Percentiles rank a stretch among this genome's conserved stretches.
Evolutionary conservation across 2,888 invertebrate species (phyloP).

Genomic region (Sinelater perroti): DNA sequence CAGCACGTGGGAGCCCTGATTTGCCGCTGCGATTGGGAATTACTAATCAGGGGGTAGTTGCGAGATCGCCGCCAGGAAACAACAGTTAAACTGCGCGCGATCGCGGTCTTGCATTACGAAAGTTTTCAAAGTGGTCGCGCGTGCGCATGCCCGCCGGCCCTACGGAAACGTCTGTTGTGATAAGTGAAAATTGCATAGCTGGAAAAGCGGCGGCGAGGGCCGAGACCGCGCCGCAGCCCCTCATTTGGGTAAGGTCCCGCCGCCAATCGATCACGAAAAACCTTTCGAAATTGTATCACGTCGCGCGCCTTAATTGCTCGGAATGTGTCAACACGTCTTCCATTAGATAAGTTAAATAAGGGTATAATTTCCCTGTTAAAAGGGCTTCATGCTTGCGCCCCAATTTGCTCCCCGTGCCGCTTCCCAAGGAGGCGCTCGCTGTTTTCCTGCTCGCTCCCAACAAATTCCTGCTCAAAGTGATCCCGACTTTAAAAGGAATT

Average conservation of each 20-base stretch:
- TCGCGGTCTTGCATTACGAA: conserved; percentile 38
- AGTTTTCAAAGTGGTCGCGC: conserved; percentile 43
- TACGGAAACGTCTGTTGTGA: conserved; percentile 35
- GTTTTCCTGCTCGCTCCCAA: conserved; percentile 4
- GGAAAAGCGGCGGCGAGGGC: conserved; percentile 10
- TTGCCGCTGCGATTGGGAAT: conserved; percentile 16
- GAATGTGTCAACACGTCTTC: conserved; percentile 27
- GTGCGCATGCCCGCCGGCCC: conserved; percentile 38
- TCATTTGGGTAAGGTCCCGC: no score
- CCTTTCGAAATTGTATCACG: conserved; percentile 9
- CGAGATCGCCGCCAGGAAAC: conserved; percentile 37
- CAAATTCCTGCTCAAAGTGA: no score
- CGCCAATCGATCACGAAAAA: conserved; percentile 28
- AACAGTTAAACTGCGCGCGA: conserved; percentile 43
- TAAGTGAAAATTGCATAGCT: conserved; percentile 30
- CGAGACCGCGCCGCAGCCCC: no score
- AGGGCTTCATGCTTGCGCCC: conserved; percentile 2
- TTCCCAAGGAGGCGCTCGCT: background rate
- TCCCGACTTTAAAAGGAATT: no score
- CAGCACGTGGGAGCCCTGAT: conserved; percentile 4
- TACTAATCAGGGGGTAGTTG: conserved; percentile 21
- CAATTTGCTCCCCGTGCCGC: conserved; percentile 11
- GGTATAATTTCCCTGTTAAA: conserved; percentile 26
- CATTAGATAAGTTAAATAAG: conserved; percentile 37
- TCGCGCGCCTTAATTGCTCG: conserved; percentile 13